These are phyloP conservation scores for Delichon dasypus DNA, from an alignment of 2,797 vertebrate species.

Conservation along the genomic window DNA sequence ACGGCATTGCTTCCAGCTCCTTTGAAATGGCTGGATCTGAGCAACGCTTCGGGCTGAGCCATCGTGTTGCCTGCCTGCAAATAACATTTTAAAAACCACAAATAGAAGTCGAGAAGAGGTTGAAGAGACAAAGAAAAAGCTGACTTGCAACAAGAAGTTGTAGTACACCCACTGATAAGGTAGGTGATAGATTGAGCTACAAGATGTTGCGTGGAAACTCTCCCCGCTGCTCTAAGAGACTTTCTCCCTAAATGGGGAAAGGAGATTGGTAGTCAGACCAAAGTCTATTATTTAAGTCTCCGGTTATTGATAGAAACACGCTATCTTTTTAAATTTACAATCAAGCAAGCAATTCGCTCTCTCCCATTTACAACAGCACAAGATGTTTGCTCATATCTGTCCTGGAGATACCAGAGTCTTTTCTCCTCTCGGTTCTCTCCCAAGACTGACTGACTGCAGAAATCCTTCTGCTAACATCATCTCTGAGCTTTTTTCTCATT, in stretches of 20 bases:
- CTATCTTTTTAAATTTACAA: constrained; percentile 66
- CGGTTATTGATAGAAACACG: constrained; percentile 51
- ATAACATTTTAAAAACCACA: not conserved
- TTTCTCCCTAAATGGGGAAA: constrained; percentile 1
- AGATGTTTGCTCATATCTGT: constrained; percentile 38
- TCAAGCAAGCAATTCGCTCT: constrained; percentile 56
- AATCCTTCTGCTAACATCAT: not conserved
- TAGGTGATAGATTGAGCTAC: constrained; percentile 35
- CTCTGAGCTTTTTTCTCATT: not conserved
- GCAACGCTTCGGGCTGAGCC: not conserved
- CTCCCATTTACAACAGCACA: constrained; percentile 39
- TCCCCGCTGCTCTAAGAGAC: not conserved
- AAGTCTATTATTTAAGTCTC: constrained; percentile 46
- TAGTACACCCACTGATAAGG: constrained; percentile 40
- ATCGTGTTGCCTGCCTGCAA: not conserved
- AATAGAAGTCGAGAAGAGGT: not conserved
- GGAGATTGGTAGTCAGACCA: constrained; percentile 45
- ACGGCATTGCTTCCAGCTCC: not conserved
- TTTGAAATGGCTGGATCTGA: not conserved
- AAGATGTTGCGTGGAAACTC: not conserved
- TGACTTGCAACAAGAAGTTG: constrained; percentile 14
- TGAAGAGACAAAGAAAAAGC: constrained; percentile 55
- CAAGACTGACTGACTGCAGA: not conserved
- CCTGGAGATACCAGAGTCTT: not conserved
- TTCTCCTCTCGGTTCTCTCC: not conserved